Evolutionary conservation across 2,113 vertebrate genomes (phyloP).

Genomic region (Scomber colias): DNA sequence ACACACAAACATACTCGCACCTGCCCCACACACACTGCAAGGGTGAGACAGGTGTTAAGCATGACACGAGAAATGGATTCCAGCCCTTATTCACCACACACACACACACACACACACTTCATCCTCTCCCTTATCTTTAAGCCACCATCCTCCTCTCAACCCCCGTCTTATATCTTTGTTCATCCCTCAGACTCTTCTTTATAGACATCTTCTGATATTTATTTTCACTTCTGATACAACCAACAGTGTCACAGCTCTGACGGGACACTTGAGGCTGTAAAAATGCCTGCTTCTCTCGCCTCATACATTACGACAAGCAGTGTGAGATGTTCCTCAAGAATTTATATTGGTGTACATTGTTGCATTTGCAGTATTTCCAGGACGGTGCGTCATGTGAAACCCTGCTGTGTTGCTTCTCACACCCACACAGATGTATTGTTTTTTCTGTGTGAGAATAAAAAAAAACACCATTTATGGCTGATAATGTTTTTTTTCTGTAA

Average conservation of each 20-base stretch:
- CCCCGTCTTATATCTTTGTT: constrained; percentile 28
- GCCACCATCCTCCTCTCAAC: constrained; percentile 30
- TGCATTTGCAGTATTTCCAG: constrained; percentile 51
- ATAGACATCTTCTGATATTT: constrained; percentile 21
- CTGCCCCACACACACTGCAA: constrained; percentile 17
- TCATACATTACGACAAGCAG: constrained; percentile 27
- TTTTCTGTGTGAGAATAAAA: constrained; percentile 23
- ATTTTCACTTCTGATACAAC: background rate
- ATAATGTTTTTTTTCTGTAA: constrained; percentile 73
- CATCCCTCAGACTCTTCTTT: constrained; percentile 19
- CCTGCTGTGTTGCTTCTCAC: constrained; percentile 69
- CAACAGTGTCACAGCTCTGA: constrained; percentile 7
- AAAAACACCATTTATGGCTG: constrained; percentile 68
- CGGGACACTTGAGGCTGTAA: constrained; percentile 9
- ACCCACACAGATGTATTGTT: constrained; percentile 70
- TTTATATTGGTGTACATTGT: constrained; percentile 13
- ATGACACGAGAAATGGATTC: constrained; percentile 56
- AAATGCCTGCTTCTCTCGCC: background rate
- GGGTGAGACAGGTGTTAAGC: constrained; percentile 54
- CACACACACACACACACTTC: too few species aligned
- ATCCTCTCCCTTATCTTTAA: constrained; percentile 33
- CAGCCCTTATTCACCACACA: constrained; percentile 19
- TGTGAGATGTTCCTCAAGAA: constrained; percentile 31
- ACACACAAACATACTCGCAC: constrained; percentile 41
- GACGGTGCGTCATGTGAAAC: constrained; percentile 62